Evolutionary conservation across 1,140 invertebrate genomes (phyloP), one percentile per base, ranked within the genome.

Genomic region (Philopotamus ludificatus): DNA sequence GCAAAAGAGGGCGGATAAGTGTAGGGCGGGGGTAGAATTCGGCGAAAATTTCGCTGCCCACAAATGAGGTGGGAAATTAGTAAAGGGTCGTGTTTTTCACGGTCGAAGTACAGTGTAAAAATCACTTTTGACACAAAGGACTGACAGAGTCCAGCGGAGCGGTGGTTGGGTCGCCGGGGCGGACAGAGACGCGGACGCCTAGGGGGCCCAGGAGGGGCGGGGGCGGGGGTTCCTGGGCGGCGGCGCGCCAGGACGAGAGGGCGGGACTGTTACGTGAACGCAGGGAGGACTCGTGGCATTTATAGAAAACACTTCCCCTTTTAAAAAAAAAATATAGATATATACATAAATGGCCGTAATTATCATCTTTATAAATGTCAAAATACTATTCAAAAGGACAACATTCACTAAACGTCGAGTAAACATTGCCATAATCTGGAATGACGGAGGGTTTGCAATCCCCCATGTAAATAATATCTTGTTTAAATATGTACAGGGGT

Each of bases 181-280:
- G 72, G 72, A 53, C 72, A 71, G 71, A n/a, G 21, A 21, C 10
- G 44, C 18, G 20, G 51, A 15, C 22, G 42, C 42, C 47, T 1
- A n/a, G 21, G 16, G 45, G 34, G 28, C 3, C 28, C 72, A 71
- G 71, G 71, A 55, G 65, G 66, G 65, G 71, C 71, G 60, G 66
- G 71, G 74, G 77, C 73, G 75, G 75, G 74, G 72, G 71, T 71
- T 70, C 73, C 68, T 73, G 68, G 73, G 67, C 72, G 71, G 72
- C 72, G 72, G 73, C 71, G 75, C 67, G 71, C 74, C 61, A 74
- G 62, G 63, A 23, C 25, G 39, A 25, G 62, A 58, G 66, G 66
- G 60, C 59, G 50, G 45, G 51, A 21, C 65, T 10, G 55, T 66
- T 42, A 60, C 62, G 57, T 61, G 61, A 61, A 39, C 0, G 2